Base-by-base conservation (phyloP, 2,113 vertebrate genomes). In the Hassar affinis region DNA sequence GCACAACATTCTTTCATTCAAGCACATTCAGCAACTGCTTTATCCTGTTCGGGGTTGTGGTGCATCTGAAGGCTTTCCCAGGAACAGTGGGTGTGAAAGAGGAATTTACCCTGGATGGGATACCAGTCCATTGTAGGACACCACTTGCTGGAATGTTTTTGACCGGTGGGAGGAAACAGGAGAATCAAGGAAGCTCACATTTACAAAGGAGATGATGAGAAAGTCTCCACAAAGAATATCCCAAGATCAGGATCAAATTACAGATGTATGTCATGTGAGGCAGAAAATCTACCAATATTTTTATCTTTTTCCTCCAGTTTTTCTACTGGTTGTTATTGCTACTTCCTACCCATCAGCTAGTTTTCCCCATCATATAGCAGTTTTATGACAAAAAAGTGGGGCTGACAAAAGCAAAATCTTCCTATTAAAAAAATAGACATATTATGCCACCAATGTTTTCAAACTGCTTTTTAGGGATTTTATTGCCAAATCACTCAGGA, bases 81-180 rank as follows among this genome's bases (percentile, higher is more conserved):
- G 49, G 49, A 76, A 52, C 49, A 54, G 27, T 56, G 51, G 74
- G 74, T 11, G 10, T 76, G 30, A 56, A 49, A 76, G 49, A 76
- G 51, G 49, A 76, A 76, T 33, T 76, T 30, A 22, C 49, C 51
- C 74, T 54, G 30, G 51, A 35, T 54, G 20, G 10, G 27, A 75
- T 75, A 47, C 72, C 30, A 56, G 30, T 76, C 49, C 30, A 56
- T 76, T 35, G 27, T 76, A 56, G 74, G 27, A 56, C 74, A 76
- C 74, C 51, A 52, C 18, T 18, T 76, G 54, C 10, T 12, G 20
- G 27, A 56, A 54, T 35, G 51, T 76, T 76, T 76, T 56, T 56
- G 51, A 35, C 17, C 22, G 74, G 51, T 56, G 30, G 20, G 30
- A 54, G 30, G 51, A 35, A 54, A 52, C n/a, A 75, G 7, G 15